Evolutionary conservation across 2,113 vertebrate genomes (phyloP).

Genomic region (Vidua chalybeata): DNA sequence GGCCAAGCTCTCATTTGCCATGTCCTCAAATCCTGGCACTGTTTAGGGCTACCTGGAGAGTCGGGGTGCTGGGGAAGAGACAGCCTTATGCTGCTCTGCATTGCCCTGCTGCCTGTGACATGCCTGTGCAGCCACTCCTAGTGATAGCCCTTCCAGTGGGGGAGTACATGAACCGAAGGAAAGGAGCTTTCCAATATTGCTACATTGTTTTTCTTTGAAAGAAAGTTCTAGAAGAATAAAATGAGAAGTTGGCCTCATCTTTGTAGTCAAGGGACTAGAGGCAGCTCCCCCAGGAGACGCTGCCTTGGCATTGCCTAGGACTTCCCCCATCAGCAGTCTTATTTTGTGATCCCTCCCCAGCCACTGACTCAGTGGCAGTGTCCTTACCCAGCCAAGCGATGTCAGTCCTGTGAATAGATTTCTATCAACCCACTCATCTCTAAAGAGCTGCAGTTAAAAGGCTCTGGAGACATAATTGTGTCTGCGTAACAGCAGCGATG

Average conservation of each 20-base stretch:
- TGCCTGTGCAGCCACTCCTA: rapidly evolving
- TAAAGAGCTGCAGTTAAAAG: constrained; percentile 41
- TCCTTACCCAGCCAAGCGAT: constrained; percentile 1
- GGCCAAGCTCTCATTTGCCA: neutral
- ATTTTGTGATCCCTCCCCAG: neutral
- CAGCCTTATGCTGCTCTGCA: neutral
- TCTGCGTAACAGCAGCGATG: constrained; percentile 1
- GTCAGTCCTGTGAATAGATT: constrained; percentile 30
- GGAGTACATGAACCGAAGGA: neutral
- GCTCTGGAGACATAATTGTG: constrained; percentile 36
- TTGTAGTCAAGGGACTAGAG: neutral
- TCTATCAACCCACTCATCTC: constrained; percentile 41
- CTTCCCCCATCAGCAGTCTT: neutral
- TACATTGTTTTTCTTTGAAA: neutral
- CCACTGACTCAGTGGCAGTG: neutral
- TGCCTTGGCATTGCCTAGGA: neutral
- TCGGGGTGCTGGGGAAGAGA: neutral
- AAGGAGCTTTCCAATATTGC: neutral
- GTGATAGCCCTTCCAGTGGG: neutral
- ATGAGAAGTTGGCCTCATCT: neutral
- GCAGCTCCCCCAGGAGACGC: neutral
- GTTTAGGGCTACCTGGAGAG: neutral
- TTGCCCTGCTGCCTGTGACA: neutral
- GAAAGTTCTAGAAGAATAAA: neutral
- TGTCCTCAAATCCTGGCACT: neutral